Conservation (phyloP, 92 coral and sea anemone species). For the Blastomussa wellsi region DNA sequence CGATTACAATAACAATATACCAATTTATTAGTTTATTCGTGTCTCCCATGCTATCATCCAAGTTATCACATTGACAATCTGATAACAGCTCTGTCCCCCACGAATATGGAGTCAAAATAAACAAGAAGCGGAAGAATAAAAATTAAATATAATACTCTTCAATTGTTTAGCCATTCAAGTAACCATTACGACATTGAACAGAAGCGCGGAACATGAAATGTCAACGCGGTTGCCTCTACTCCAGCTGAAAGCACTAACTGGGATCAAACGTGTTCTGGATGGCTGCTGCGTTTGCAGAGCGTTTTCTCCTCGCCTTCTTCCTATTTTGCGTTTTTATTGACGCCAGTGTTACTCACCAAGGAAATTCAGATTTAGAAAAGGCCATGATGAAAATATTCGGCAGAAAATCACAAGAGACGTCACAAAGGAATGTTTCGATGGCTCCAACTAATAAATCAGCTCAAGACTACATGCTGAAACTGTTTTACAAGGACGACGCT, state of each 20-base stretch:
- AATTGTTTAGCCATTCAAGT: neutral
- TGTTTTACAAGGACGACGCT: neutral
- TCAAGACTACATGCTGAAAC: slow-evolving; percentile 16
- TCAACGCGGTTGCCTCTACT: neutral
- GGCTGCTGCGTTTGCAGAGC: neutral
- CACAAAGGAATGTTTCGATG: neutral
- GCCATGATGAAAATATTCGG: neutral
- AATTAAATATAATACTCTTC: too few species aligned
- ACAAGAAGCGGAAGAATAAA: neutral
- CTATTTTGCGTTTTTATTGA: neutral
- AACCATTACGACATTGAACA: neutral
- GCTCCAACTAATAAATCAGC: neutral
- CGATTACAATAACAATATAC: too few species aligned
- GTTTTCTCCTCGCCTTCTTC: neutral
- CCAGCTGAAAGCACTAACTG: neutral
- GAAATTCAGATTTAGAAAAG: too few species aligned
- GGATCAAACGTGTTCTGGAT: neutral
- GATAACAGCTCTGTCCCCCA: neutral
- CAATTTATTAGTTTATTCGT: too few species aligned
- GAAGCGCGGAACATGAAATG: neutral
- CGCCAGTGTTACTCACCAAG: neutral
- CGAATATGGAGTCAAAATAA: neutral
- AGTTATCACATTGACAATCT: too few species aligned
- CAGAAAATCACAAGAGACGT: neutral
- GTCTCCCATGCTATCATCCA: too few species aligned